These are phyloP conservation scores for Sebastes elongatus DNA, from an alignment of 2,797 vertebrate genomes.

Conservation along the genomic window DNA sequence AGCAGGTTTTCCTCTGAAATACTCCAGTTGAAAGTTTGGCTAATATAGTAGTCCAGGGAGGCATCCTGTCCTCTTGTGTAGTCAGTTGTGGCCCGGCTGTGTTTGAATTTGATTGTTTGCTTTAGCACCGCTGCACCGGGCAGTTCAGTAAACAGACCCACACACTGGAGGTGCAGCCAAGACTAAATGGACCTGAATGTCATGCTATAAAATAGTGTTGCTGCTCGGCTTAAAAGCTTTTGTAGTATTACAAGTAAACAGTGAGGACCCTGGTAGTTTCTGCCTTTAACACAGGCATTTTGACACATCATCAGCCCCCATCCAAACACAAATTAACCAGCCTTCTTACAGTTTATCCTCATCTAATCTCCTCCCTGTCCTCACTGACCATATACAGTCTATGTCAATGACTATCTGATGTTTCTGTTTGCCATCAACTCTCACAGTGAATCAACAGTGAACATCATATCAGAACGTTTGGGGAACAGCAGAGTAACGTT, in stretches of 20 bases:
- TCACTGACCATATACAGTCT: not conserved
- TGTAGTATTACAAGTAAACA: conserved; percentile 13
- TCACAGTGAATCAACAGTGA: not conserved
- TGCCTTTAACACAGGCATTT: not conserved
- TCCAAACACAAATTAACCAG: conserved; percentile 2
- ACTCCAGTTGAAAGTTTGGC: not conserved
- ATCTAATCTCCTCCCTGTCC: not conserved
- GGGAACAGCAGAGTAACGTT: not conserved
- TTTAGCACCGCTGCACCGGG: conserved; percentile 36
- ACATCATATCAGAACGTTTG: not conserved
- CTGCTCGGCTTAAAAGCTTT: conserved; percentile 28
- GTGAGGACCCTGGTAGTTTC: not conserved
- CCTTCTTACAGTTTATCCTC: not conserved
- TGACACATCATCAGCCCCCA: not conserved
- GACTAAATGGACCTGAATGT: conserved; percentile 47
- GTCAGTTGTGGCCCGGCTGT: conserved; percentile 34
- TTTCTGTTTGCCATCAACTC: not conserved
- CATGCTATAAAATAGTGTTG: conserved; percentile 19
- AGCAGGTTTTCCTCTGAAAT: not conserved
- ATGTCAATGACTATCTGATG: too few species aligned
- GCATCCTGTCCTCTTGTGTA: conserved; percentile 39
- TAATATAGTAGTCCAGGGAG: not conserved
- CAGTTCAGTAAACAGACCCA: conserved; percentile 57
- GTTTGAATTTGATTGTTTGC: conserved; percentile 61
- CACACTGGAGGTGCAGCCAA: conserved; percentile 21